Conservation (phyloP, 2,113 vertebrate species). For the Monarcha castaneiventris region DNA sequence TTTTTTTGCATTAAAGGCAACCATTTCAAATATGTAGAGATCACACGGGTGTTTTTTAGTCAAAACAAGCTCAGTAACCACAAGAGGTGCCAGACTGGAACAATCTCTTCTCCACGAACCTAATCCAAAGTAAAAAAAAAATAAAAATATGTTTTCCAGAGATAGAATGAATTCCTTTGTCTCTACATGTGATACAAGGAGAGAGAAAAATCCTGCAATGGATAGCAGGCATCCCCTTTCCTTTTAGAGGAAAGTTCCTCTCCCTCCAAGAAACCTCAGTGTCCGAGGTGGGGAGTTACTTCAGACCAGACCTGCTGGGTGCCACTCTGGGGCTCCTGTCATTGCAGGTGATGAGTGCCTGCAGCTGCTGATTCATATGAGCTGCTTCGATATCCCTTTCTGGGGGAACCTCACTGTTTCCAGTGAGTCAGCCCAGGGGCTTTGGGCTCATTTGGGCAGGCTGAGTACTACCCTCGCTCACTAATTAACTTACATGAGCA, state of each 20-base stretch:
- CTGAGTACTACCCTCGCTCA: neutral
- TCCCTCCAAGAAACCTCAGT: neutral
- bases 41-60: constrained; percentile 49
- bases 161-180: constrained; percentile 49
- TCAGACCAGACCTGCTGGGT: neutral
- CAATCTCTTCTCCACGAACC: constrained; percentile 37
- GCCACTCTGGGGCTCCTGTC: neutral
- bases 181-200: neutral
- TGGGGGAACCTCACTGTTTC: neutral
- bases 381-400: fast-evolving
- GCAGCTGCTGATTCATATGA: neutral
- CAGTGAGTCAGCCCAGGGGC: neutral
- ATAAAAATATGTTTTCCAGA: neutral
- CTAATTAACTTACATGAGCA: neutral
- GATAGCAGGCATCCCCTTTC: neutral
- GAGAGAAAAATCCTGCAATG: neutral
- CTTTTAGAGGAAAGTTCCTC: neutral
- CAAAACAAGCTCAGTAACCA: constrained; percentile 51
- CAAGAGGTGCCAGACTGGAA: constrained; percentile 53
- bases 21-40: constrained; percentile 56
- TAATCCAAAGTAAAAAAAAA: neutral
- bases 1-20: constrained; percentile 34
- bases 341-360: fast-evolving
- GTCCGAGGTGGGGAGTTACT: neutral
- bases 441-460: neutral